Conservation (phyloP, 2,113 vertebrate genomes). For the Apus apus region DNA sequence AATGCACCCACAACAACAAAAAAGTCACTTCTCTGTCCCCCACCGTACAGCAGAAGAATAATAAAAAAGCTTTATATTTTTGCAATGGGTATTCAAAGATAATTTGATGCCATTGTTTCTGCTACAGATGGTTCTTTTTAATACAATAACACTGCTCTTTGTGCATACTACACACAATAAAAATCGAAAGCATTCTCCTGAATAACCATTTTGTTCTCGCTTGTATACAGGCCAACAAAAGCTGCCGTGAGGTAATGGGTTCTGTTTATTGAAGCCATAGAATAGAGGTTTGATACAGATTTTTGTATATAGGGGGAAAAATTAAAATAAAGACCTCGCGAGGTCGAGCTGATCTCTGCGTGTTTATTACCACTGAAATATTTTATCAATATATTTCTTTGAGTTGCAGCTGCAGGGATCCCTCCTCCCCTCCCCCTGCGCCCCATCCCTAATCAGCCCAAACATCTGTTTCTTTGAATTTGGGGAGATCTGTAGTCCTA, state of each 20-base stretch:
- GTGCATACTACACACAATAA: slow-evolving; percentile 99
- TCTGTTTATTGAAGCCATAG: slow-evolving; percentile 98
- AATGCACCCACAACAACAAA: slow-evolving; percentile 99
- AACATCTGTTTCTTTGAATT: slow-evolving; percentile 77
- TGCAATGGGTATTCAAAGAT: slow-evolving; percentile 99
- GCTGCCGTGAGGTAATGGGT: slow-evolving; percentile 99
- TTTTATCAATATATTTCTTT: slow-evolving; percentile 78
- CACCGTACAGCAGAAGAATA: slow-evolving; percentile 92
- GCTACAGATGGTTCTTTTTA: slow-evolving; percentile 99
- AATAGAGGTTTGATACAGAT: slow-evolving; percentile 99
- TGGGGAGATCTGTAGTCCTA: slow-evolving; percentile 42
- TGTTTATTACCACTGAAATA: slow-evolving; percentile 72
- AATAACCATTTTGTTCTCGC: slow-evolving; percentile 99
- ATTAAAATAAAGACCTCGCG: slow-evolving; percentile 86
- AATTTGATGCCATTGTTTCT: slow-evolving; percentile 99
- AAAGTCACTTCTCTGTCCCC: slow-evolving; percentile 97
- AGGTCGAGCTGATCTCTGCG: slow-evolving; percentile 86
- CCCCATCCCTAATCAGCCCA: slow-evolving; percentile 68
- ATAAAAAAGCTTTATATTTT: slow-evolving; percentile 99
- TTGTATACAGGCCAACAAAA: slow-evolving; percentile 99
- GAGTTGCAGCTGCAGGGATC: slow-evolving; percentile 74
- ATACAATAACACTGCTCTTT: slow-evolving; percentile 99
- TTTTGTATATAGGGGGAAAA: slow-evolving; percentile 78
- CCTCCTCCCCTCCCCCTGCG: neutral
- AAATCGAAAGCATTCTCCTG: slow-evolving; percentile 99